These are phyloP conservation scores for Drosophila murphyi DNA, from an alignment of 1,140 invertebrate species.

Conservation along the genomic window DNA sequence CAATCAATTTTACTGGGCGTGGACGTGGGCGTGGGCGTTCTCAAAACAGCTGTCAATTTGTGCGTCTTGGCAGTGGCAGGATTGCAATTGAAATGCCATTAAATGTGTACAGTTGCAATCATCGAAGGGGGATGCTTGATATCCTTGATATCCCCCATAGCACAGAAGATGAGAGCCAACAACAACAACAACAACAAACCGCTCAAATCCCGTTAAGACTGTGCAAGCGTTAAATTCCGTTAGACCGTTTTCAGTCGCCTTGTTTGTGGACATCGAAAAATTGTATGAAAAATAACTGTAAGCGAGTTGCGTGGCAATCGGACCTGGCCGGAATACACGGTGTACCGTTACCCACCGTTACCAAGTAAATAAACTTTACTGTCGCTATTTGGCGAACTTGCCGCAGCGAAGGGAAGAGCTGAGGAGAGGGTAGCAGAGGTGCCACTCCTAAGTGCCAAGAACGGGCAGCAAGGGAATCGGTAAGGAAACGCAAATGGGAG, in stretches of 20 bases:
- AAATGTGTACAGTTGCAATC: conserved; percentile 22
- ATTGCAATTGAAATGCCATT: conserved; percentile 69
- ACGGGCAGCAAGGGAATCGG: background rate
- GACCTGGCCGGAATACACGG: conserved; percentile 6
- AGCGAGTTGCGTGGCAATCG: conserved; percentile 75
- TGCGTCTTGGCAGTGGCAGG: background rate
- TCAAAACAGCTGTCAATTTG: conserved; percentile 63
- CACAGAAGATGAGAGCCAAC: background rate
- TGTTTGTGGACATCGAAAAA: conserved; percentile 33
- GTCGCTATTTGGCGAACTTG: conserved; percentile 66
- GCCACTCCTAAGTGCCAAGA: conserved; percentile 13
- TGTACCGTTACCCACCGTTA: conserved; percentile 62
- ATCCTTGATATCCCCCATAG: background rate
- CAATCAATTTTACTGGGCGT: conserved; percentile 48
- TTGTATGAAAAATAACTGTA: conserved; percentile 61
- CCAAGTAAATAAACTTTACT: conserved; percentile 80
- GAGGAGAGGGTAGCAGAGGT: background rate
- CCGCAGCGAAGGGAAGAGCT: background rate
- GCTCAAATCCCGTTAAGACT: background rate
- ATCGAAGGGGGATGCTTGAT: background rate
- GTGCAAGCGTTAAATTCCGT: conserved; percentile 47
- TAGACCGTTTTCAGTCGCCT: conserved; percentile 30
- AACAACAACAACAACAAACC: conserved; percentile 16
- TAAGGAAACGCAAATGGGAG: conserved; percentile 35
- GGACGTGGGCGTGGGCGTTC: background rate